These are phyloP conservation scores for Samia ricini DNA, from an alignment of 1,140 invertebrate species.

Conservation along the genomic window DNA sequence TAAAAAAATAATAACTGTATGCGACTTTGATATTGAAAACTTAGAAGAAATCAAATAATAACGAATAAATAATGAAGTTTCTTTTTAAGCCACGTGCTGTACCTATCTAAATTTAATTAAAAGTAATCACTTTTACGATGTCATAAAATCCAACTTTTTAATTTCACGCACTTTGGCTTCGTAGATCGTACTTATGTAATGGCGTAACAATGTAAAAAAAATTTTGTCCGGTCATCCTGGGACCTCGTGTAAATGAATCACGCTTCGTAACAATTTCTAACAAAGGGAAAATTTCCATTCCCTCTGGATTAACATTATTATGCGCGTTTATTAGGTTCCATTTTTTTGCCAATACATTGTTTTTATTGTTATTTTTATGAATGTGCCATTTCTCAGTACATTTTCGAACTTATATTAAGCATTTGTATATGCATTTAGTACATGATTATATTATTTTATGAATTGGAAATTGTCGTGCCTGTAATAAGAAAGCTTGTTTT, in stretches of 20 bases:
- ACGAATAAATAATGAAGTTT: background rate
- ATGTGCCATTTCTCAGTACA: too few relatives aligned
- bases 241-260: background rate
- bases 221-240: background rate
- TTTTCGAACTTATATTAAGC: background rate
- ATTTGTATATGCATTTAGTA: too few relatives aligned
- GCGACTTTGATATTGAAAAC: background rate
- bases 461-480: too few relatives aligned
- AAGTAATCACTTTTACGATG: slow-evolving; percentile 4
- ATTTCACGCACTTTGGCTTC: slow-evolving; percentile 3
- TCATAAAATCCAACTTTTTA: slow-evolving; percentile 5
- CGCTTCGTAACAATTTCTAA: background rate
- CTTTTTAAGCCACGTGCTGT: background rate
- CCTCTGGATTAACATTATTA: background rate
- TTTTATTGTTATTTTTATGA: background rate
- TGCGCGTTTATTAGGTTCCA: background rate
- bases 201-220: background rate
- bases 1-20: background rate
- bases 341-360: background rate
- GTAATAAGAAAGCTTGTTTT: too few relatives aligned
- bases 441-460: too few relatives aligned
- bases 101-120: slow-evolving; percentile 7
- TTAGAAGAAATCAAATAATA: background rate
- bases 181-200: slow-evolving; percentile 3
- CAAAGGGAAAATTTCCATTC: background rate